Percentiles rank a stretch among this genome's conserved stretches.
Evolutionary conservation across 2,113 vertebrate species (phyloP).

Genomic region (Coracopsis vasa): DNA sequence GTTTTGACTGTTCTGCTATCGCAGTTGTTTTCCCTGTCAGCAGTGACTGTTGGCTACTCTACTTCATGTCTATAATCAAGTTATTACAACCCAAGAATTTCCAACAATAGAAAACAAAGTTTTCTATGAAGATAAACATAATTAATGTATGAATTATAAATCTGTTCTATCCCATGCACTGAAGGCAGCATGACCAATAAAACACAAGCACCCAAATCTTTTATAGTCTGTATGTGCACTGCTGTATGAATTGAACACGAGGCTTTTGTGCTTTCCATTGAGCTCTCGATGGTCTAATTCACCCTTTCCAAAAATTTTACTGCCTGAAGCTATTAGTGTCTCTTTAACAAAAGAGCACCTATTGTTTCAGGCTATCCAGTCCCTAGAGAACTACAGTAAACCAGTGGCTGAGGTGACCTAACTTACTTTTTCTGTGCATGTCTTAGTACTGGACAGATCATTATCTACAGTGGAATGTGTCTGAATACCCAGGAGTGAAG

Average conservation of each 20-base stretch:
- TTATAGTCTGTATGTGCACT: not conserved
- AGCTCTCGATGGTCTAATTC: not conserved
- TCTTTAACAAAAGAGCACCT: not conserved
- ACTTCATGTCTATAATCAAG: not conserved
- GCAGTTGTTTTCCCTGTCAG: not conserved
- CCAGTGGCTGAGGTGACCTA: not conserved
- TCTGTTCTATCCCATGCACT: not conserved
- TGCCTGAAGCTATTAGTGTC: not conserved
- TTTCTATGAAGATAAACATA: not conserved
- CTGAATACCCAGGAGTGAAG: constrained; percentile 87
- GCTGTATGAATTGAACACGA: not conserved
- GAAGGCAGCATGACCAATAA: not conserved
- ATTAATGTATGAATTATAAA: not conserved
- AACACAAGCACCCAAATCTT: not conserved
- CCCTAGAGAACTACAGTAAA: not conserved
- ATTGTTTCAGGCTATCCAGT: not conserved
- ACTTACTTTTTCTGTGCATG: constrained; percentile 35
- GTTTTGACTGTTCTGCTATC: not conserved
- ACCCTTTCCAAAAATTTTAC: not conserved
- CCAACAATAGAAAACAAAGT: not conserved
- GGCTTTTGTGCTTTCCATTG: not conserved
- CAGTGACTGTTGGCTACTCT: not conserved
- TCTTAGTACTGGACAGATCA: constrained; percentile 88
- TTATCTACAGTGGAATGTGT: constrained; percentile 88
- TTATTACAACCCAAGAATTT: not conserved